Percentiles rank a stretch among this genome's conserved stretches.
Evolutionary conservation across 64 coral and sea anemone species (phyloP).

Genomic region (Catalaphyllia jardinei): DNA sequence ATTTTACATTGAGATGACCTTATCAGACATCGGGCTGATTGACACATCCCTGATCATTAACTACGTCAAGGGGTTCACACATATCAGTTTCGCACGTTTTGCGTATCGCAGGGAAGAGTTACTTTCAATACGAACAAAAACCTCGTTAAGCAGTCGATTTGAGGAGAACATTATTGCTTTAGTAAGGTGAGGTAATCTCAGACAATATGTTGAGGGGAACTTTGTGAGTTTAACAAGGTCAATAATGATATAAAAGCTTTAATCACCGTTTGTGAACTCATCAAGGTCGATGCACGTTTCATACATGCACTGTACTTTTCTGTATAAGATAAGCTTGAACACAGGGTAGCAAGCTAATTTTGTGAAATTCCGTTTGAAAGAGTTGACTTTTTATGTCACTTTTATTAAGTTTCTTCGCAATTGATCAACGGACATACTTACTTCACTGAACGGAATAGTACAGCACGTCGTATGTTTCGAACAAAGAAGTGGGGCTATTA

Average conservation of each 20-base stretch:
- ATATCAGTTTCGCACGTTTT: constrained; percentile 40
- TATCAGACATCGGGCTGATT: constrained; percentile 7
- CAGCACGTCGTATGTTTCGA: background rate
- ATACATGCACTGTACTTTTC: background rate
- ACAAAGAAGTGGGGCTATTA: constrained; percentile 1
- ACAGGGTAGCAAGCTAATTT: no score
- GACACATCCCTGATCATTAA: constrained; percentile 3
- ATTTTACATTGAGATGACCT: constrained; percentile 26
- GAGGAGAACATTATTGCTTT: background rate
- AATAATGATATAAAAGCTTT: background rate
- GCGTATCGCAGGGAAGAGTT: background rate
- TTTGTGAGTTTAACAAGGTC: background rate
- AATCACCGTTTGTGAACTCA: background rate
- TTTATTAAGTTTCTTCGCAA: background rate
- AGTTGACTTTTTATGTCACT: background rate
- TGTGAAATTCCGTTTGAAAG: background rate
- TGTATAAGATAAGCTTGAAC: background rate
- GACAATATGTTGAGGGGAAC: background rate
- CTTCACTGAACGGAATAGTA: constrained; percentile 29
- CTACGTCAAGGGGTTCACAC: constrained; percentile 23
- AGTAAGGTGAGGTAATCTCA: background rate
- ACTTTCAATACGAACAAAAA: background rate
- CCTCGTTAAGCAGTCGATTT: background rate
- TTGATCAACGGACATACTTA: background rate
- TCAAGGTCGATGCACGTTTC: background rate